phyloP scores from a whole-genome alignment of 2,113 vertebrate species.

The Herpailurus yagouaroundi region DNA sequence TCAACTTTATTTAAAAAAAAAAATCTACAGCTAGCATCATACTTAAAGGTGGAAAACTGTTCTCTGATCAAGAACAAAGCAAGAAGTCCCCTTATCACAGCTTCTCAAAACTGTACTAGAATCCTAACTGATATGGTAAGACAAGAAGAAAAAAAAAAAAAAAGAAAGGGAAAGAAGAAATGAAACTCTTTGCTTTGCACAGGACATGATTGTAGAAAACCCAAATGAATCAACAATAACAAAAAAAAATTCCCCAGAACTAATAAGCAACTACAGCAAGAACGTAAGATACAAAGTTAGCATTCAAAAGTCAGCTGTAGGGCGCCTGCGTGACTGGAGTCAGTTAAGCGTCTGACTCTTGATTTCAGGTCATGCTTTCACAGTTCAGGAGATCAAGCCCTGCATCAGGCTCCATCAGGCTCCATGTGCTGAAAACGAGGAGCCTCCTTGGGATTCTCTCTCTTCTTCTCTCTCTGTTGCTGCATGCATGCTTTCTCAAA shows the following conservation, averaged over 20 bases:
- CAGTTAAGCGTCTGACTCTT: too few species aligned
- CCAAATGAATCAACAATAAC: not conserved
- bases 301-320: not conserved
- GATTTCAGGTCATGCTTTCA: too few species aligned
- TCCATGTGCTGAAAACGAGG: too few species aligned
- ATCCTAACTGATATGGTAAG: not conserved
- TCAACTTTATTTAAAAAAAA: not conserved
- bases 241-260: not conserved
- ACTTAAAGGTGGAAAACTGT: not conserved
- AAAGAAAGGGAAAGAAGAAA: not conserved
- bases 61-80: not conserved
- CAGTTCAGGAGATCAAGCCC: too few species aligned
- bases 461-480: too few species aligned
- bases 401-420: too few species aligned
- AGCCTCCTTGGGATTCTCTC: too few species aligned
- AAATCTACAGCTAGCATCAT: not conserved
- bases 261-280: not conserved
- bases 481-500: too few species aligned
- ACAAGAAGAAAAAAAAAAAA: not conserved
- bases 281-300: not conserved
- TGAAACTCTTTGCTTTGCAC: not conserved
- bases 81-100: not conserved
- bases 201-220: not conserved
- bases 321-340: too few species aligned
- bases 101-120: not conserved